These are phyloP conservation scores for Drosophila bocki DNA, from an alignment of 1,140 invertebrate species.

Conservation along the genomic window DNA sequence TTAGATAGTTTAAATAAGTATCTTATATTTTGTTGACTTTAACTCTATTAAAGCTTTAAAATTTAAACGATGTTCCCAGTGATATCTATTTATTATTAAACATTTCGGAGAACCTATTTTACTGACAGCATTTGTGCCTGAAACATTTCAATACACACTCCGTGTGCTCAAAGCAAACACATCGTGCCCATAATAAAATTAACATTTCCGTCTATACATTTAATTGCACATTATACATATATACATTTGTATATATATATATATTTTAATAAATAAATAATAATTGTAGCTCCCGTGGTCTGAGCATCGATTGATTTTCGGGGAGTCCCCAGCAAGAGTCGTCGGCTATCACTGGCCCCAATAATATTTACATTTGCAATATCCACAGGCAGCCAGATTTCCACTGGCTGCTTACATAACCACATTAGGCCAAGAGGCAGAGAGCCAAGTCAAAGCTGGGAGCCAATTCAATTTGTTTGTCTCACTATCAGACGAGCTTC, in stretches of 20 bases:
- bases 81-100: not conserved
- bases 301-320: constrained; percentile 36
- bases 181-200: constrained; percentile 66
- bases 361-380: constrained; percentile 76
- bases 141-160: not conserved
- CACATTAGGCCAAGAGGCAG: constrained; percentile 63
- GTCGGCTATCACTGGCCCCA: constrained; percentile 32
- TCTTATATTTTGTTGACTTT: not conserved
- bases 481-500: constrained; percentile 57
- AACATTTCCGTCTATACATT: constrained; percentile 56
- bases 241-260: not conserved
- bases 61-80: not conserved
- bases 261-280: constrained; percentile 50
- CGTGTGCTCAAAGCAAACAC: constrained; percentile 26
- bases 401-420: constrained; percentile 65
- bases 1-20: not conserved
- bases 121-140: not conserved
- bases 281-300: constrained; percentile 22
- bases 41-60: no score
- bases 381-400: constrained; percentile 52
- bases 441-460: constrained; percentile 59
- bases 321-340: constrained; percentile 5
- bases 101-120: not conserved
- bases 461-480: constrained; percentile 81
- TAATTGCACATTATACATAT: constrained; percentile 7